phyloP scores from a whole-genome alignment of 1,140 invertebrate species.

The Halesus radiatus region DNA sequence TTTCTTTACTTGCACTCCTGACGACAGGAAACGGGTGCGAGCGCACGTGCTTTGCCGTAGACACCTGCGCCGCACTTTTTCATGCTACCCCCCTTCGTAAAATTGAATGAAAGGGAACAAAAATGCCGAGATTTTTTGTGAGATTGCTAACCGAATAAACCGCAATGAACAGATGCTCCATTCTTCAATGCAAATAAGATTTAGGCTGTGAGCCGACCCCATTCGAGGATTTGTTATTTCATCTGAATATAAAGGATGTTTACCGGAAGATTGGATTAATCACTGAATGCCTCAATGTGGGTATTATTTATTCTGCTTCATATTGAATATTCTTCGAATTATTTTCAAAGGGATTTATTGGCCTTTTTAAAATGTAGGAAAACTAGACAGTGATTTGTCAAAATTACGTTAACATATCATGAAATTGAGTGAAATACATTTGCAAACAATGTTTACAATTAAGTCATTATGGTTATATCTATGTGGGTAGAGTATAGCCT shows the following conservation, averaged over 20 bases:
- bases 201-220: neutral
- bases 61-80: constrained; percentile 47
- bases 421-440: no score
- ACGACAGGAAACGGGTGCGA: constrained; percentile 52
- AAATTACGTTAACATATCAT: no score
- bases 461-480: no score
- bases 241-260: constrained; percentile 3
- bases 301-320: neutral
- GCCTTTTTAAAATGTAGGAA: no score
- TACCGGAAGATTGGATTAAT: neutral
- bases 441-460: no score
- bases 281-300: no score
- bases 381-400: no score
- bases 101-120: neutral
- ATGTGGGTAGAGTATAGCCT: no score
- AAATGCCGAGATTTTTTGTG: constrained; percentile 42
- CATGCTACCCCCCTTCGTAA: neutral
- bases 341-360: no score
- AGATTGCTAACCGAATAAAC: constrained; percentile 28
- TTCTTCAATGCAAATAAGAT: constrained; percentile 6
- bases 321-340: neutral
- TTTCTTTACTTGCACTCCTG: neutral
- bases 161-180: constrained; percentile 48
- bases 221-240: constrained; percentile 20
- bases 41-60: constrained; percentile 51